Evolutionary conservation across 2,888 invertebrate species (phyloP).

Genomic region (Caenorhabditis macrosperma): DNA sequence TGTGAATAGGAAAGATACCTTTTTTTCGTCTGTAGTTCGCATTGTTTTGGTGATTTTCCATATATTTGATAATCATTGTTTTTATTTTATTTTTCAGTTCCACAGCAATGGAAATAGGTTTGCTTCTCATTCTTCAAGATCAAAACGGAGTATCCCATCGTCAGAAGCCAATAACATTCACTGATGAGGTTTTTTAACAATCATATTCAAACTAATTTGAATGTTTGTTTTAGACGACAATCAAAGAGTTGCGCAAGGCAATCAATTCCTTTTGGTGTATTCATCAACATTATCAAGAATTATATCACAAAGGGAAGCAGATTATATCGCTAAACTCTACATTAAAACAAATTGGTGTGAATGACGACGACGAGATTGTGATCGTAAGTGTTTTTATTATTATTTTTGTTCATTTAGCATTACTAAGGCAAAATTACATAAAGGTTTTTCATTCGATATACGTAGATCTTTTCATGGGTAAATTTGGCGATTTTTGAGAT

Average conservation of each 20-base stretch:
- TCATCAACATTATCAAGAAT: slow-evolving; percentile 30
- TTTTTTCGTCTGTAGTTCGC: slow-evolving; percentile 4
- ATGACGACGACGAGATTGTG: slow-evolving; percentile 31
- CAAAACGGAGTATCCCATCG: slow-evolving; percentile 22
- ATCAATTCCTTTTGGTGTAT: slow-evolving; percentile 23
- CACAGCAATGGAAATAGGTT: slow-evolving; percentile 3
- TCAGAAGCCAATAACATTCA: slow-evolving; percentile 11
- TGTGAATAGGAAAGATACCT: slow-evolving; percentile 7
- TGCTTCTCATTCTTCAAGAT: slow-evolving; percentile 5
- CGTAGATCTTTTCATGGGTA: slow-evolving; percentile 11
- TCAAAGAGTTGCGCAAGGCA: slow-evolving; percentile 16
- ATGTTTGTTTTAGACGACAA: slow-evolving; percentile 47
- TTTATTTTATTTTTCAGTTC: not conserved
- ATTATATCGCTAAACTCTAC: slow-evolving; percentile 18
- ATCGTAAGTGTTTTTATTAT: slow-evolving; percentile 40
- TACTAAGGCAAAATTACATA: slow-evolving; percentile 29
- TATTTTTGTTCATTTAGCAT: slow-evolving; percentile 29
- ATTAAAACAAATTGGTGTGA: slow-evolving; percentile 18
- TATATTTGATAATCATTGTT: not conserved
- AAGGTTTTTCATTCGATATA: slow-evolving; percentile 27
- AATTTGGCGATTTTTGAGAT: slow-evolving; percentile 14
- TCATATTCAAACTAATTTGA: slow-evolving; percentile 35
- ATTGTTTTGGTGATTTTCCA: slow-evolving; percentile 13
- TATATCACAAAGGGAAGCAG: slow-evolving; percentile 24
- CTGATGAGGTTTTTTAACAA: slow-evolving; percentile 36